These are phyloP conservation scores for Bujurquina vittata DNA, from an alignment of 2,113 vertebrate genomes.

Conservation along the genomic window DNA sequence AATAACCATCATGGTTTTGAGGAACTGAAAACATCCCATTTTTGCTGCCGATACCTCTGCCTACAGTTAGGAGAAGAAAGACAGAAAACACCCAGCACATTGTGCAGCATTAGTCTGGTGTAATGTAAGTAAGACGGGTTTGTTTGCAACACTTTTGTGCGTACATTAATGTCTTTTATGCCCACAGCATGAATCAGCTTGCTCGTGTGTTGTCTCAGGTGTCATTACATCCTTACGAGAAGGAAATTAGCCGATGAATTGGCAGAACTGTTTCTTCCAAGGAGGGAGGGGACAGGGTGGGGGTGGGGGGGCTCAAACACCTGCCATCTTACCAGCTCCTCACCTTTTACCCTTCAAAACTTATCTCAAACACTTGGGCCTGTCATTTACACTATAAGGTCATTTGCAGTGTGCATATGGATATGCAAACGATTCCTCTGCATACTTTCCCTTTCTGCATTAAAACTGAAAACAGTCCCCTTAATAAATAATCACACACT, in stretches of 20 bases:
- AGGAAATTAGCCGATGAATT: constrained; percentile 8
- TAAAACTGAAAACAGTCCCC: not conserved
- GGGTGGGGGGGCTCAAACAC: not conserved
- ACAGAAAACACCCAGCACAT: not conserved
- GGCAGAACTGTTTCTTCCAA: not conserved
- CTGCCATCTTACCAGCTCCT: not conserved
- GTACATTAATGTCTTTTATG: not conserved
- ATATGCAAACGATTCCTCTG: not conserved
- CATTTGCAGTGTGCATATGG: not conserved
- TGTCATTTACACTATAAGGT: not conserved
- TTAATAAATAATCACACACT: too few relatives aligned
- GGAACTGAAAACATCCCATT: constrained; percentile 82
- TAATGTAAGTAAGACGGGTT: not conserved
- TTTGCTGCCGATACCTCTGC: constrained; percentile 26
- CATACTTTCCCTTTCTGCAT: not conserved
- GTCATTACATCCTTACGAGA: not conserved
- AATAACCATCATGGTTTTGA: constrained; percentile 83
- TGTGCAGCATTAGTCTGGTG: not conserved
- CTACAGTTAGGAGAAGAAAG: constrained; percentile 27
- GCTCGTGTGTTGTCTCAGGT: not conserved
- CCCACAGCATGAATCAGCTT: not conserved
- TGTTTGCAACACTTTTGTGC: not conserved
- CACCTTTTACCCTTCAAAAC: not conserved
- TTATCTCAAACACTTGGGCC: not conserved
- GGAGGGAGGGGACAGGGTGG: not conserved